Evolutionary conservation across 2,888 invertebrate species (phyloP), one percentile per base, ranked within the genome.

Genomic region (Platycheirus rosarum): DNA sequence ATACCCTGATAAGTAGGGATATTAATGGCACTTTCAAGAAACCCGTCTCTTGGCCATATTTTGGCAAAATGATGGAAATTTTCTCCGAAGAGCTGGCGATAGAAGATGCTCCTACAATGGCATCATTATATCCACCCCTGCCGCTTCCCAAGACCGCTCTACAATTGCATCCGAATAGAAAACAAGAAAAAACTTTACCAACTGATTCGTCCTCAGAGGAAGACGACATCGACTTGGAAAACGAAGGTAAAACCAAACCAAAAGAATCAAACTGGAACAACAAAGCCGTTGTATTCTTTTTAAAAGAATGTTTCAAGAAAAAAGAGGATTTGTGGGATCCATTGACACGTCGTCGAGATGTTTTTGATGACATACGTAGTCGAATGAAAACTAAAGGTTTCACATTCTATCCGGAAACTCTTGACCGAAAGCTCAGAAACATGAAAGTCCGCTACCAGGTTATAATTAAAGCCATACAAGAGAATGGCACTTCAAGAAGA

Each of bases 71-170:
- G 76, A 66, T 76, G 70, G 65, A 53, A 4, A 76, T 80, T 8
- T 80, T 76, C 13, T 62, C 80, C 1, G 80, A 80, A 23, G 80
- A 80, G 11, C 6, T 80, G 13, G 65, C 49, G 2, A 75, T 75
- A 1, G 80, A 70, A 0, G 80, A 80, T 40, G 75, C 69, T 0
- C 80, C 80, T 0, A 80, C 80, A 26, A 80, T 75, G 80, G 75
- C 75, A 5, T 80, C 80, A 0, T 26, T 80, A 0, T 79, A 79
- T 44, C 79, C 80, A 7, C 65, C 65, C 1, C 37, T 62, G 0
- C 57, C 51, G 0, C 44, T 26, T 2, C 62, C 63, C n/a, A 63
- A 60, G 23, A 65, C 55, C 3, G 5, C 49, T 13, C 3, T n/a
- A 1, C 11, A 20, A 16, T 0, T 11, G 6, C 23, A 23, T 23